Percentiles rank a stretch among this genome's conserved stretches.
Conservation (phyloP, 2,888 invertebrate genomes). For the Oxyteleia sp. region DNA sequence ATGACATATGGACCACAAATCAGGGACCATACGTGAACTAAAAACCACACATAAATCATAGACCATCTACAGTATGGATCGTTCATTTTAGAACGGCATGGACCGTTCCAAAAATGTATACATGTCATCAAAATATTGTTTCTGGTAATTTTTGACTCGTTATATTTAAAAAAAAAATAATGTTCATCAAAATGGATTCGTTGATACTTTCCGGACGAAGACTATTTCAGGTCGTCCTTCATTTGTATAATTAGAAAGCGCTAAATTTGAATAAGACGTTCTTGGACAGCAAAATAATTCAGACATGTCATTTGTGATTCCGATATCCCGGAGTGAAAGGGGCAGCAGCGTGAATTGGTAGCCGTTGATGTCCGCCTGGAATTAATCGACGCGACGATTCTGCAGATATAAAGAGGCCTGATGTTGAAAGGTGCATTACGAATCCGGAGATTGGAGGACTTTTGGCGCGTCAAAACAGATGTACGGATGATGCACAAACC, state of each 20-base stretch:
- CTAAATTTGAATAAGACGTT: constrained; percentile 43
- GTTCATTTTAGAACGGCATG: too few species aligned
- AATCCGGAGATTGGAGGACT: constrained; percentile 80
- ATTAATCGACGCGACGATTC: constrained; percentile 79
- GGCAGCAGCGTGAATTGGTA: constrained; percentile 76
- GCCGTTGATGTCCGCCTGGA: constrained; percentile 76
- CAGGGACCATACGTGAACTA: too few species aligned
- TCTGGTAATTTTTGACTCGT: too few species aligned
- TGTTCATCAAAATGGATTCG: too few species aligned
- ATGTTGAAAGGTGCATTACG: constrained; percentile 83
- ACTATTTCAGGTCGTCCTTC: not conserved
- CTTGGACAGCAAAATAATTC: constrained; percentile 59
- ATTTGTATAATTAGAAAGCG: constrained; percentile 38
- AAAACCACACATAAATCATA: too few species aligned
- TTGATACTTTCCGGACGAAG: not conserved
- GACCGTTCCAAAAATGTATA: too few species aligned
- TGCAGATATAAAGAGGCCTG: constrained; percentile 80
- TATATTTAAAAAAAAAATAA: too few species aligned
- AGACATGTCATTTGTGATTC: constrained; percentile 65
- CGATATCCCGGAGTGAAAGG: constrained; percentile 74
- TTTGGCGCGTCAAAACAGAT: constrained; percentile 72
- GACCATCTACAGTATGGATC: too few species aligned
- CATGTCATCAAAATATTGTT: too few species aligned
- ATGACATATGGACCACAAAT: too few species aligned
- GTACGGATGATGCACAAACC: constrained; percentile 66